Percentiles rank a stretch among this genome's conserved stretches.
Evolutionary conservation across 2,888 invertebrate genomes (phyloP).

Genomic region (Chymomyza caudatula): DNA sequence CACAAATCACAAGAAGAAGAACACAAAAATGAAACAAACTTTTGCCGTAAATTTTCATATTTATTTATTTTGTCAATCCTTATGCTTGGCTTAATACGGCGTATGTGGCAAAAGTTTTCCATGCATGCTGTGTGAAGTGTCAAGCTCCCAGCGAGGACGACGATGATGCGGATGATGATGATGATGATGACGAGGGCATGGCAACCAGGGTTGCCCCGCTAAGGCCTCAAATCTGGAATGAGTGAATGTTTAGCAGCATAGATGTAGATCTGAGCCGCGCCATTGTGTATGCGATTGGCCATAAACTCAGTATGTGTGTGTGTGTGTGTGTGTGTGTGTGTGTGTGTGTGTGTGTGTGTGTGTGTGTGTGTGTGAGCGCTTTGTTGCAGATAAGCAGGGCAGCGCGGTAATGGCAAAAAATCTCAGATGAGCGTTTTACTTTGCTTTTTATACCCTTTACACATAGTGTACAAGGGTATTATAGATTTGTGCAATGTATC

Average conservation of each 20-base stretch:
- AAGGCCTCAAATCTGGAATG: not conserved
- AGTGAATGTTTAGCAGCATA: not conserved
- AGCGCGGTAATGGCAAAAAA: slow-evolving; percentile 63
- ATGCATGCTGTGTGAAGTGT: not conserved
- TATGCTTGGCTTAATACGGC: slow-evolving; percentile 56
- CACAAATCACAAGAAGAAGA: not conserved
- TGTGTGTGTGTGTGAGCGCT: slow-evolving; percentile 36
- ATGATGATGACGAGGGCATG: not conserved
- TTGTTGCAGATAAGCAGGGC: slow-evolving; percentile 54
- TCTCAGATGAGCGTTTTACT: slow-evolving; percentile 63
- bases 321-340: slow-evolving; percentile 24
- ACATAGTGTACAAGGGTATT: too few relatives aligned
- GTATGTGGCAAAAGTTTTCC: slow-evolving; percentile 54
- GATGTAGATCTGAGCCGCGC: slow-evolving; percentile 48
- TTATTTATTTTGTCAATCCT: slow-evolving; percentile 73
- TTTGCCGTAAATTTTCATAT: slow-evolving; percentile 71
- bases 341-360: slow-evolving; percentile 30
- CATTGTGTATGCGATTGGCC: slow-evolving; percentile 29
- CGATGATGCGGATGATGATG: slow-evolving; percentile 19
- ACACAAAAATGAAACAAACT: slow-evolving; percentile 39
- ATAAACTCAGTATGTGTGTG: slow-evolving; percentile 11
- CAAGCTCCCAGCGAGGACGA: slow-evolving; percentile 13
- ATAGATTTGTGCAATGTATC: too few relatives aligned
- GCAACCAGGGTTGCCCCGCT: not conserved
- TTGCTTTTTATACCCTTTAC: not conserved